These are phyloP conservation scores for Drosophila pseudotalamancana DNA, from an alignment of 2,888 invertebrate genomes.

Conservation along the genomic window DNA sequence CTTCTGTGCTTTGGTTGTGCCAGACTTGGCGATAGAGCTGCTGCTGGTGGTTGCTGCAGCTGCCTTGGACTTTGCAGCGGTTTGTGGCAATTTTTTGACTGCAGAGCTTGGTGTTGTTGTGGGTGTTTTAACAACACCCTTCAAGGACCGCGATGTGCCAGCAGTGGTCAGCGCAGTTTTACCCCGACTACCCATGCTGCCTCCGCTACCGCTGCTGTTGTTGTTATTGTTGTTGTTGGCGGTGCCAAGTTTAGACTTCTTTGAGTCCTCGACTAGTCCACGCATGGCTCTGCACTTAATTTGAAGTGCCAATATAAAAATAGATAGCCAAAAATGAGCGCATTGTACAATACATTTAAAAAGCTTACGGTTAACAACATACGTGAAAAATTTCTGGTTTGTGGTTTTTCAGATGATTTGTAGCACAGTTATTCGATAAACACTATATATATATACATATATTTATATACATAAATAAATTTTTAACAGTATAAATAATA, in stretches of 20 bases:
- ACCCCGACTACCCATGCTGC: slow-evolving; percentile 33
- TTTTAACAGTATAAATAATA: slow-evolving; percentile 16
- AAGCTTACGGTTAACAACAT: slow-evolving; percentile 36
- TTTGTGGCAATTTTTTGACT: slow-evolving; percentile 62
- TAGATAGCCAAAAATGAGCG: slow-evolving; percentile 54
- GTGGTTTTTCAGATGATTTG: neutral
- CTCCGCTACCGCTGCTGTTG: slow-evolving; percentile 38
- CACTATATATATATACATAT: slow-evolving; percentile 22
- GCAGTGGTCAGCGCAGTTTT: slow-evolving; percentile 57
- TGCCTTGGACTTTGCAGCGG: slow-evolving; percentile 47
- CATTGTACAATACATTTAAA: slow-evolving; percentile 31
- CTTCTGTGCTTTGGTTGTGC: slow-evolving; percentile 49
- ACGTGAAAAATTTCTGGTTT: slow-evolving; percentile 52
- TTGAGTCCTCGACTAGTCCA: slow-evolving; percentile 82
- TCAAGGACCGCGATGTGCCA: slow-evolving; percentile 60
- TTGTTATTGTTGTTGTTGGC: slow-evolving; percentile 64
- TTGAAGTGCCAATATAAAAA: slow-evolving; percentile 55
- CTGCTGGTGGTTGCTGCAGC: slow-evolving; percentile 39
- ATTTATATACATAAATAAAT: slow-evolving; percentile 4
- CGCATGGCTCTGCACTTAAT: slow-evolving; percentile 71
- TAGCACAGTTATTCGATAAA: slow-evolving; percentile 7
- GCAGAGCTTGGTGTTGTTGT: slow-evolving; percentile 25
- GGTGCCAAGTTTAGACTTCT: slow-evolving; percentile 76
- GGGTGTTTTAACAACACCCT: slow-evolving; percentile 50
- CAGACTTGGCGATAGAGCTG: slow-evolving; percentile 11